Percentiles rank a stretch among this genome's conserved stretches.
Evolutionary conservation across 2,113 vertebrate genomes (phyloP).

Genomic region (Strigops habroptila): DNA sequence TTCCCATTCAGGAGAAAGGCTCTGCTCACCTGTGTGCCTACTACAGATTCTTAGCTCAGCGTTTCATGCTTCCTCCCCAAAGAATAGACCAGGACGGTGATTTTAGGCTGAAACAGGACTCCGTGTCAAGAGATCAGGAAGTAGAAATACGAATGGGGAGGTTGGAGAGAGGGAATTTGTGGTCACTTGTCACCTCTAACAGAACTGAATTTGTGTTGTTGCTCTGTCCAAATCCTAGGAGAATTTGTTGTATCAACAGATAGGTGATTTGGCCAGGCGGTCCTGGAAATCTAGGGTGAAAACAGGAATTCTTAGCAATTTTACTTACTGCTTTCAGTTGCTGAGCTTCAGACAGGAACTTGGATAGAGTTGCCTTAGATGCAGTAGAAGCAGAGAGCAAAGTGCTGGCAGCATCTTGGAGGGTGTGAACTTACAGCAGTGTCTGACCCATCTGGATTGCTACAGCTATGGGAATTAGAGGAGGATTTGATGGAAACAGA

Average conservation of each 20-base stretch:
- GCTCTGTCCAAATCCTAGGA: neutral
- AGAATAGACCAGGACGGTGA: accelerated
- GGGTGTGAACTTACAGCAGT: neutral
- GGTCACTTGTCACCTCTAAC: neutral
- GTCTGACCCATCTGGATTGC: neutral
- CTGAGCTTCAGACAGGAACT: neutral
- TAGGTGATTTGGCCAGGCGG: neutral
- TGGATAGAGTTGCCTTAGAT: neutral
- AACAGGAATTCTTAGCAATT: neutral
- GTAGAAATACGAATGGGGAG: neutral
- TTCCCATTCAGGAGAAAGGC: neutral
- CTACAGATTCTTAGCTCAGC: neutral
- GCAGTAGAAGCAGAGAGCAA: neutral
- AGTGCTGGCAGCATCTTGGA: neutral
- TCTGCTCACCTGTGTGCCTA: neutral
- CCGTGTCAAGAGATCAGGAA: neutral
- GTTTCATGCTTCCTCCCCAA: accelerated
- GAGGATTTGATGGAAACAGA: neutral
- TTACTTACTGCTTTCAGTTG: neutral
- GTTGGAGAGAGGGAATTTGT: neutral
- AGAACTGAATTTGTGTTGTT: neutral
- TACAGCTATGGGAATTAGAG: neutral
- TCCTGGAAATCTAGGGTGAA: neutral
- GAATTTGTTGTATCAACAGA: neutral
- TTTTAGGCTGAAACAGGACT: neutral